A percentile compares a stretch with the other conserved stretches of the same genome.
These are phyloP conservation scores for Plebejus anna DNA, from an alignment of 2,888 invertebrate genomes.

Conservation along the genomic window DNA sequence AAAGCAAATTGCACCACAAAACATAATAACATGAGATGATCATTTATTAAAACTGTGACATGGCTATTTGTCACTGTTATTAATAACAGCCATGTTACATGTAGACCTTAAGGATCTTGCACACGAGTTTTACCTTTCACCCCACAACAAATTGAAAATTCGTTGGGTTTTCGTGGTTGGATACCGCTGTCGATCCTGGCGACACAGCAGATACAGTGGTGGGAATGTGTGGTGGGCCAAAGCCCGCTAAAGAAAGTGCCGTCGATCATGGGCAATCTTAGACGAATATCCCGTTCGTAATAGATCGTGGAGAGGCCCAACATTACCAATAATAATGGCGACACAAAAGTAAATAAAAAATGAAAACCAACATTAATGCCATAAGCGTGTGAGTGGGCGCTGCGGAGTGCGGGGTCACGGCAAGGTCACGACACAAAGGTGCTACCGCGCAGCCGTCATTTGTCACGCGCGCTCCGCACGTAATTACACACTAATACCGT, in stretches of 20 bases:
- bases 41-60: slow-evolving; percentile 20
- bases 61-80: slow-evolving; percentile 39
- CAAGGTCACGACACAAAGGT: slow-evolving; percentile 49
- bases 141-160: neutral
- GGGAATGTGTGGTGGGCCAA: too few species aligned
- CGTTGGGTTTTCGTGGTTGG: too few species aligned
- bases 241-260: too few species aligned
- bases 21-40: slow-evolving; percentile 26
- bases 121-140: neutral
- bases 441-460: slow-evolving; percentile 44
- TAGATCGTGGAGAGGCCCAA: neutral
- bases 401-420: slow-evolving; percentile 41
- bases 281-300: too few species aligned
- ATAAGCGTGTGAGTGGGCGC: slow-evolving; percentile 23
- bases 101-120: slow-evolving; percentile 29
- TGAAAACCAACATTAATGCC: neutral
- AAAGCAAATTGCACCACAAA: slow-evolving; percentile 28
- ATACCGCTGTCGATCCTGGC: too few species aligned
- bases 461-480: slow-evolving; percentile 38
- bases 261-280: too few species aligned
- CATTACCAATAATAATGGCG: neutral
- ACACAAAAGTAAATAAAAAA: neutral
- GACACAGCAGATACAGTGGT: too few species aligned
- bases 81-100: slow-evolving; percentile 37
- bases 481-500: slow-evolving; percentile 44